Evolutionary conservation across 2,888 invertebrate genomes (phyloP), one percentile per base, ranked within the genome.

Genomic region (Drosophila emarginata): DNA sequence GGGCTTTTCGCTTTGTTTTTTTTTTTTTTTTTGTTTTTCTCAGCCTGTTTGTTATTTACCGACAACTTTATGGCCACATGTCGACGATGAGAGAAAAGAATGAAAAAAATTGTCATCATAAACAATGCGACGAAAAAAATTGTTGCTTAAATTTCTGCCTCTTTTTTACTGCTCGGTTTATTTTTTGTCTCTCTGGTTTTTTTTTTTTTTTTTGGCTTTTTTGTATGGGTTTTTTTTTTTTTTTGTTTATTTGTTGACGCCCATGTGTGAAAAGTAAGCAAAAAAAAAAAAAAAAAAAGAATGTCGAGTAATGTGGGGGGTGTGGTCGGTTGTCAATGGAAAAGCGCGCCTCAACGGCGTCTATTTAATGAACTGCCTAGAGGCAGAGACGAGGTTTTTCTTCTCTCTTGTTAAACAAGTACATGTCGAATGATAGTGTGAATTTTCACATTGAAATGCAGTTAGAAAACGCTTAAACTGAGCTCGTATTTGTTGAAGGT

Each of bases 61-160:
- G 88, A 88, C 82, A 82, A 82, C 87, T 88, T 88, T 82, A 82
- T 78, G 87, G 82, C 87, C 82, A 82, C 89, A 82, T 87, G 89
- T 84, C 85, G 82, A 72, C 81, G 78, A 53, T 21, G 59, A 23
- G 15, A 26, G 57, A 67, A 67, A 62, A 61, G 37, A 56, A 61
- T 26, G 60, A 45, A 51, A 64, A 78, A 60, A 78, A 76, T 79
- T 82, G 87, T 87, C 72, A 87, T 80, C 80, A 86, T 76, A 77
- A 79, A 81, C 61, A 79, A 73, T 67, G 63, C 45, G 67, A 53
- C 56, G 39, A 58, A 60, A 37, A 61, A 67, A 62, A 67, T 69
- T 77, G 71, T 88, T 82, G 78, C 84, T 88, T 83, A 72, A 75
- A 88, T 83, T 83, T 83, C 45, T 62, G 72, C 52, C 64, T 61